Conservation (phyloP, 2,888 invertebrate species). For the Melanotus villosus region DNA sequence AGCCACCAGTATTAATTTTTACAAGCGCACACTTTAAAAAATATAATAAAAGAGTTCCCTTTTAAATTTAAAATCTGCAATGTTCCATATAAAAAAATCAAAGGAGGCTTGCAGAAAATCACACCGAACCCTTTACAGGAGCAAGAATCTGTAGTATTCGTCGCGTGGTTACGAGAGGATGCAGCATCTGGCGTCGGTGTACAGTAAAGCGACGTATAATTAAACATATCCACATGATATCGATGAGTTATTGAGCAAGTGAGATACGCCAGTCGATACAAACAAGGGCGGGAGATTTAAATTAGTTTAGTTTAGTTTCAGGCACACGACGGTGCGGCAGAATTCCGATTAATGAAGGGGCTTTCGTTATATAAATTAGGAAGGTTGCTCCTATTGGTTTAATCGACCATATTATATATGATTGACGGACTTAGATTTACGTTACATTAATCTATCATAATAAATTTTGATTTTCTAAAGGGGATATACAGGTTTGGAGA, state of each 20-base stretch:
- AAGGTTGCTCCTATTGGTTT: slow-evolving; percentile 22
- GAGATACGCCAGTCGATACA: slow-evolving; percentile 40
- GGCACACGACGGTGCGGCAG: slow-evolving; percentile 35
- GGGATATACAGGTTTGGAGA: too few relatives aligned
- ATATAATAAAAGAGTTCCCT: too few relatives aligned
- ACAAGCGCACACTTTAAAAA: too few relatives aligned
- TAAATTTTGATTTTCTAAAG: too few relatives aligned
- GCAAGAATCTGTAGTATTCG: neutral
- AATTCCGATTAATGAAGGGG: slow-evolving; percentile 41
- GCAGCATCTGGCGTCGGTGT: slow-evolving; percentile 45
- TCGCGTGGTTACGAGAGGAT: slow-evolving; percentile 12
- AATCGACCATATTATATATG: slow-evolving; percentile 7
- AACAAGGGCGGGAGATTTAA: slow-evolving; percentile 48
- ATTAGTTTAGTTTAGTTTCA: slow-evolving; percentile 54
- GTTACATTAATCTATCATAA: neutral
- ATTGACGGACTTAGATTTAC: slow-evolving; percentile 1
- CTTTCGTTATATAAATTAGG: slow-evolving; percentile 44
- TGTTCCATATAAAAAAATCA: too few relatives aligned
- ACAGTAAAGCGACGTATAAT: slow-evolving; percentile 39
- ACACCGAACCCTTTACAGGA: neutral
- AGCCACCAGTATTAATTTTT: too few relatives aligned
- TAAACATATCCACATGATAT: slow-evolving; percentile 57
- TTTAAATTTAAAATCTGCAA: too few relatives aligned
- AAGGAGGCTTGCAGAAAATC: too few relatives aligned
- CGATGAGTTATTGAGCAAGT: slow-evolving; percentile 51